A percentile compares a stretch with the other conserved stretches of the same genome.
These are phyloP conservation scores for Ctenodactylus gundi DNA, from an alignment of 2,113 vertebrate species.

Conservation along the genomic window DNA sequence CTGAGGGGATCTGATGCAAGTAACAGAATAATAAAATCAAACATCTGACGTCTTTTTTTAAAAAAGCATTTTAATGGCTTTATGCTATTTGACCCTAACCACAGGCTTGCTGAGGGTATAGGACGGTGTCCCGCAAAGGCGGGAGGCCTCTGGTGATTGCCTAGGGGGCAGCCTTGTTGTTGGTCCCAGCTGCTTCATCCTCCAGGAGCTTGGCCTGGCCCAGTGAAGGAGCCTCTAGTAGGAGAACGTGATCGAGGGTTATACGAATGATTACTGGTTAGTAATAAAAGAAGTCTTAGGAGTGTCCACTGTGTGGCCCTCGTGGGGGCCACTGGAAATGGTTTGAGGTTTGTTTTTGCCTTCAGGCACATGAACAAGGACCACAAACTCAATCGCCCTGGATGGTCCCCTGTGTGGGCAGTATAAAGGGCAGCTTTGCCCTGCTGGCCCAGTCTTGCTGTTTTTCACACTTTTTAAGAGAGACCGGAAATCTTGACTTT, in stretches of 20 bases:
- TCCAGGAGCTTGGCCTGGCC: background rate
- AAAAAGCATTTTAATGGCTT: background rate
- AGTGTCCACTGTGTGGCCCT: background rate
- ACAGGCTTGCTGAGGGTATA: background rate
- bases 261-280: background rate
- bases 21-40: background rate
- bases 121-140: background rate
- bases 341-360: background rate
- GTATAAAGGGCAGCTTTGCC: background rate
- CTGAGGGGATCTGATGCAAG: background rate
- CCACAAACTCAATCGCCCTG: background rate
- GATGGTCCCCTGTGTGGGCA: background rate
- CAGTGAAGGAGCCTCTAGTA: background rate
- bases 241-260: background rate
- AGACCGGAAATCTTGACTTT: background rate
- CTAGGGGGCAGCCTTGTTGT: background rate
- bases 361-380: background rate
- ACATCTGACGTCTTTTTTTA: background rate
- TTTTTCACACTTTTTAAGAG: background rate
- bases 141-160: background rate
- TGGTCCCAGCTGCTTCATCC: background rate
- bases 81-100: background rate
- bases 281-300: background rate
- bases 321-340: background rate
- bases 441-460: background rate